Conservation (phyloP, 2,113 vertebrate species). For the Chionomys nivalis region DNA sequence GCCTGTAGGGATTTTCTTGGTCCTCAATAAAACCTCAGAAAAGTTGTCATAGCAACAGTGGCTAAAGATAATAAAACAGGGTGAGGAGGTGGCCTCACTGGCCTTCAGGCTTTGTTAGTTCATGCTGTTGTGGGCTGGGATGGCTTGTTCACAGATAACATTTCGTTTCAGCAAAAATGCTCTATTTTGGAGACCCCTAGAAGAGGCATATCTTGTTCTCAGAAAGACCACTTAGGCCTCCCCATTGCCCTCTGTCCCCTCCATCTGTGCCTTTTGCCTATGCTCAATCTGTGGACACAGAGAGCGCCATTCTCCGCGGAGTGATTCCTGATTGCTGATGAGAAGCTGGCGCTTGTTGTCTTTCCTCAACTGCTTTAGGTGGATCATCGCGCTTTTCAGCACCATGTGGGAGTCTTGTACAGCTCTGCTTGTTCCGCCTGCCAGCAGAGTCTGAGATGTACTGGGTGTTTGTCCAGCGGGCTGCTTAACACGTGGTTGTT, state of each 20-base stretch:
- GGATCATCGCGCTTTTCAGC: neutral
- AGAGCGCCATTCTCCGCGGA: neutral
- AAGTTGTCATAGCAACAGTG: conserved; percentile 77
- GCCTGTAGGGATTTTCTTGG: conserved; percentile 27
- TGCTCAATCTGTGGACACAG: neutral
- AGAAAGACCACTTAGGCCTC: neutral
- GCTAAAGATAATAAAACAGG: conserved; percentile 28
- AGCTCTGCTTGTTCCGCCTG: conserved; percentile 20
- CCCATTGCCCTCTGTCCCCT: neutral
- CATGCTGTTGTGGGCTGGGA: neutral
- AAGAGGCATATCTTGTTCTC: conserved; percentile 26
- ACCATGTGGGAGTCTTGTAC: neutral
- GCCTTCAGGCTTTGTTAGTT: conserved; percentile 62
- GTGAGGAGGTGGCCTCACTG: conserved; percentile 45
- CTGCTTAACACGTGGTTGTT: conserved; percentile 10
- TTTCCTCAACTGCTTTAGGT: neutral
- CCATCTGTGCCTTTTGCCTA: neutral
- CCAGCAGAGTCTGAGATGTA: conserved; percentile 20
- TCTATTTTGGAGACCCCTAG: conserved; percentile 16
- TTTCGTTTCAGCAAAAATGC: conserved; percentile 34
- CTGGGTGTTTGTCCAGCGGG: conserved; percentile 38
- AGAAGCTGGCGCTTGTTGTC: neutral
- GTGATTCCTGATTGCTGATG: neutral
- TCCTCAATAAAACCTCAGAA: conserved; percentile 57
- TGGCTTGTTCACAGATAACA: conserved; percentile 45